Evolutionary conservation across 2,113 vertebrate genomes (phyloP).

Genomic region (Charina bottae): DNA sequence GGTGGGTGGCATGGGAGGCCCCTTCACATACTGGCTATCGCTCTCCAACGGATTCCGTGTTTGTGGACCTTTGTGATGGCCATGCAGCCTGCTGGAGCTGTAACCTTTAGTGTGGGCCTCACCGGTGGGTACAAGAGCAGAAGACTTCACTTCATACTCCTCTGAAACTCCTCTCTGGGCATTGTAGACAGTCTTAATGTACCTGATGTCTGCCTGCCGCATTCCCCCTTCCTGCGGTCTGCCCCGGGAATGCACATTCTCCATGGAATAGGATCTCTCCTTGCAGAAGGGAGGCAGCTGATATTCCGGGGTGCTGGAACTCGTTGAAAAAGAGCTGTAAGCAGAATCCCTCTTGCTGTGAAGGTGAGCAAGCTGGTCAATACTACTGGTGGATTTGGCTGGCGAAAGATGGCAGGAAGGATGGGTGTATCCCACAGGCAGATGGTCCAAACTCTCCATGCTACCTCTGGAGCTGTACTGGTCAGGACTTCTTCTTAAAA

Average conservation of each 20-base stretch:
- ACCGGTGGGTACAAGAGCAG: conserved; percentile 54
- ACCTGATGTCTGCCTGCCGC: conserved; percentile 87
- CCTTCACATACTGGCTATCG: conserved; percentile 65
- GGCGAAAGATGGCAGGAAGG: conserved; percentile 88
- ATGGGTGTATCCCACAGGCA: conserved; percentile 75
- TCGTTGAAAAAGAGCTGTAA: conserved; percentile 96
- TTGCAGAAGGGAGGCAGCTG: conserved; percentile 69
- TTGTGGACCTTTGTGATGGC: conserved; percentile 70
- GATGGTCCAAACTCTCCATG: conserved; percentile 93
- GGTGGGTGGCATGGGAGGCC: conserved; percentile 82
- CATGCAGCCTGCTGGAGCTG: conserved; percentile 52
- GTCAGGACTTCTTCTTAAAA: conserved; percentile 90
- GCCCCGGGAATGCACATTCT: conserved; percentile 71
- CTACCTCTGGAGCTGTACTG: conserved; percentile 95
- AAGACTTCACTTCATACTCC: conserved; percentile 83
- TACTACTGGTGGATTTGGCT: conserved; percentile 92
- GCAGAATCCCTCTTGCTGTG: conserved; percentile 96
- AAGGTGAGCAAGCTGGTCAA: conserved; percentile 86
- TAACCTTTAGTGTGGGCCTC: conserved; percentile 62
- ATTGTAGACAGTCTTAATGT: conserved; percentile 83
- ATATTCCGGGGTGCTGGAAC: conserved; percentile 91
- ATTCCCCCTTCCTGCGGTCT: conserved; percentile 73
- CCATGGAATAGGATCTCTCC: conserved; percentile 83
- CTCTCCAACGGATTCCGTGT: conserved; percentile 74
- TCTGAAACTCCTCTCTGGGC: conserved; percentile 77